These are phyloP conservation scores for Pachyrhynchus sulphureomaculatus DNA, from an alignment of 1,140 invertebrate genomes.

Conservation along the genomic window DNA sequence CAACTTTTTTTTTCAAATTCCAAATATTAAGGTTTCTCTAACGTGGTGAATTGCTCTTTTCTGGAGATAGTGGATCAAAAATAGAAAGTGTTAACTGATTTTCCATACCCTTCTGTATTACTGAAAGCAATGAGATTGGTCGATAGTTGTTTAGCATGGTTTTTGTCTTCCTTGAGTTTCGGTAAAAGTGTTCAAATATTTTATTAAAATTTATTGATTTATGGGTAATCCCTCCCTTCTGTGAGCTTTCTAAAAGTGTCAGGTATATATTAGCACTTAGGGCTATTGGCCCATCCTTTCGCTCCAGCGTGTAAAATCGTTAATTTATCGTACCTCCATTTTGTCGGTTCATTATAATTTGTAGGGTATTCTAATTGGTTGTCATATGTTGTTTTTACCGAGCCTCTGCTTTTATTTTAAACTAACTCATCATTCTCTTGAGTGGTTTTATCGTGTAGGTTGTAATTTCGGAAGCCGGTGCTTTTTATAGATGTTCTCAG, in stretches of 20 bases:
- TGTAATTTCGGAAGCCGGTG: slow-evolving; percentile 39
- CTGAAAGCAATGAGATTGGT: too few relatives aligned
- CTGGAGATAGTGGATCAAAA: too few relatives aligned
- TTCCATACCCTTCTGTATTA: too few relatives aligned
- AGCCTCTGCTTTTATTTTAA: slow-evolving; percentile 40
- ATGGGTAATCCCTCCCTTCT: too few relatives aligned
- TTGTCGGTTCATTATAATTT: slow-evolving; percentile 39
- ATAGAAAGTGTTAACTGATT: too few relatives aligned
- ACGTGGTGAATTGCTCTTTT: too few relatives aligned
- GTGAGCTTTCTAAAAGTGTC: not conserved
- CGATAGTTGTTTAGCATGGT: too few relatives aligned
- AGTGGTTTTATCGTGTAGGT: slow-evolving; percentile 38
- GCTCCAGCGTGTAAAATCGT: slow-evolving; percentile 16
- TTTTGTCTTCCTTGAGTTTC: too few relatives aligned
- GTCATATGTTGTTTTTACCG: slow-evolving; percentile 43
- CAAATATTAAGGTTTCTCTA: too few relatives aligned
- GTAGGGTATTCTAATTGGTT: slow-evolving; percentile 37
- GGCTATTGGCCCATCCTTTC: not conserved
- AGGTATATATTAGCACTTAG: slow-evolving; percentile 31
- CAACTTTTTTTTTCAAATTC: too few relatives aligned
- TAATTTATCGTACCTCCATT: slow-evolving; percentile 25
- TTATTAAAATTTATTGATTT: too few relatives aligned
- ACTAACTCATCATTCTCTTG: slow-evolving; percentile 40
- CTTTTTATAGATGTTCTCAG: slow-evolving; percentile 18
- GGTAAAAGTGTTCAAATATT: too few relatives aligned